phyloP scores from a whole-genome alignment of 2,113 vertebrate species.

The Oncorhynchus masou region DNA sequence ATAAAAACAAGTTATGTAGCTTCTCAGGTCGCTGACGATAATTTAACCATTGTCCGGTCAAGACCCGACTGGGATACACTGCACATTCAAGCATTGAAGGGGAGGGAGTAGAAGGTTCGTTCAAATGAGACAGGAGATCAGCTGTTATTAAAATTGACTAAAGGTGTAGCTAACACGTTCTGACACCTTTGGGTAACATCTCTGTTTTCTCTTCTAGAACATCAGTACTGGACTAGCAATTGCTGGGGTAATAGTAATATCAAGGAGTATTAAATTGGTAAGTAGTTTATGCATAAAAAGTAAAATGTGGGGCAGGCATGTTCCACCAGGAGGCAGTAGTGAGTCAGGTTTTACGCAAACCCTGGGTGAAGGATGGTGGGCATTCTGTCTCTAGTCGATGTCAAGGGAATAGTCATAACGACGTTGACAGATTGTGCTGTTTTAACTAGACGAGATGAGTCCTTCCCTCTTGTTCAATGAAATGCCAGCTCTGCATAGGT shows the following conservation, averaged over 20 bases:
- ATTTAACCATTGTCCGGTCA: conserved; percentile 72
- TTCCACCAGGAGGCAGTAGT: not conserved
- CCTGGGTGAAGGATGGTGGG: too few relatives aligned
- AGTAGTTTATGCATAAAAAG: conserved; percentile 45
- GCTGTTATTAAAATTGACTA: too few relatives aligned
- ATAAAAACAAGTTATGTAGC: conserved; percentile 58
- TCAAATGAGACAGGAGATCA: too few relatives aligned
- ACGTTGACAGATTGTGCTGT: not conserved
- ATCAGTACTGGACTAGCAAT: conserved; percentile 82
- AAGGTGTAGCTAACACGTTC: not conserved
- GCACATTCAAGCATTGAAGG: not conserved
- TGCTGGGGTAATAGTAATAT: conserved; percentile 77
- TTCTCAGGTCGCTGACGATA: conserved; percentile 69
- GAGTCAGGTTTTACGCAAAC: not conserved
- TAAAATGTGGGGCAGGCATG: too few relatives aligned
- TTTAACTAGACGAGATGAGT: not conserved
- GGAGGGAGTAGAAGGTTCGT: too few relatives aligned
- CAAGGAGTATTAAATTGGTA: conserved; percentile 86
- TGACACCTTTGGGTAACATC: not conserved
- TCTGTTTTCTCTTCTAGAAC: conserved; percentile 67
- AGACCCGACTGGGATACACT: conserved; percentile 15
- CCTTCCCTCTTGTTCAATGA: not conserved
- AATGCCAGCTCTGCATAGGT: not conserved
- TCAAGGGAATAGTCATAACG: not conserved
- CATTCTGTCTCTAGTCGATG: not conserved